A percentile compares a stretch with the other conserved stretches of the same genome.
These are phyloP conservation scores for Ranitomeya variabilis DNA, from an alignment of 2,113 vertebrate genomes.

Conservation along the genomic window DNA sequence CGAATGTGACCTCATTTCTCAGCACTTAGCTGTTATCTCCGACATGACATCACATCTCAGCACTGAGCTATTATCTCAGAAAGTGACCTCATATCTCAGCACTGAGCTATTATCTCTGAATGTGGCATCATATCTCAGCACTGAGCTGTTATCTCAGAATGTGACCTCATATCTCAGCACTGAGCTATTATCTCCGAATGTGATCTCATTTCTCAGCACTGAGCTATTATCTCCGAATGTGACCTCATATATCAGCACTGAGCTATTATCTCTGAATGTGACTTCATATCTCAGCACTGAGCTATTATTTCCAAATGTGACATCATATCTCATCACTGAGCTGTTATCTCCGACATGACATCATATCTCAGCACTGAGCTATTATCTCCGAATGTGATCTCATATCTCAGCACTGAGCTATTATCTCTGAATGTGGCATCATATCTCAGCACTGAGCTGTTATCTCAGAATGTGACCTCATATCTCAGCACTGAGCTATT, in stretches of 20 bases:
- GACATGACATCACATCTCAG: not conserved
- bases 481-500: not conserved
- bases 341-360: not conserved
- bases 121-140: not conserved
- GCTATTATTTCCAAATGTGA: fast-evolving
- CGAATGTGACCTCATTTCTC: not conserved
- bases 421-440: no score
- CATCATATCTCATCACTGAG: not conserved
- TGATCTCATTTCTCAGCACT: not conserved
- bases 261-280: not conserved
- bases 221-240: not conserved
- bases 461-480: not conserved
- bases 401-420: no score
- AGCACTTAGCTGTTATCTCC: not conserved
- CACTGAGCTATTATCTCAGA: not conserved
- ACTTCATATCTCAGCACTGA: not conserved
- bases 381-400: no score
- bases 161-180: not conserved
- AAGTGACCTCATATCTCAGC: not conserved
- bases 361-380: no score
- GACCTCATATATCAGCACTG: not conserved
- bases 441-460: no score
- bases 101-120: not conserved
- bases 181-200: not conserved
- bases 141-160: not conserved